phyloP scores from a whole-genome alignment of 2,797 vertebrate genomes.

The Characodon lateralis region DNA sequence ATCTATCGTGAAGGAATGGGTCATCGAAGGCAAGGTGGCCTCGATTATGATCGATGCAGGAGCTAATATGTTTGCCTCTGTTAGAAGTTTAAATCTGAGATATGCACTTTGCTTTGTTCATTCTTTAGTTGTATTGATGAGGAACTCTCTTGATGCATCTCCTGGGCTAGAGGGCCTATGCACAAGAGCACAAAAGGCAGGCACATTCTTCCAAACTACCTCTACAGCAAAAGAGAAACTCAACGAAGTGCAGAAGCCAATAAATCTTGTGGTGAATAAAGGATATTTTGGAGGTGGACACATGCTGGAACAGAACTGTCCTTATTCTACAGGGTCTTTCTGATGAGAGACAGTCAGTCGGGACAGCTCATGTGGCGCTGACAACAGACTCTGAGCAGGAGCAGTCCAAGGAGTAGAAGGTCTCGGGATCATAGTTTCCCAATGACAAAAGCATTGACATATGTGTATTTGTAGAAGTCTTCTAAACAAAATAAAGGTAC shows the following conservation, averaged over 20 bases:
- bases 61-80: neutral
- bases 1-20: neutral
- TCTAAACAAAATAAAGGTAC: neutral
- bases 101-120: neutral
- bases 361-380: too few species aligned
- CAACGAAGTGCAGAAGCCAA: conserved; percentile 1
- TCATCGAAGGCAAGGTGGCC: neutral
- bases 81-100: neutral
- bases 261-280: neutral
- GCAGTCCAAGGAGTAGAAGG: neutral
- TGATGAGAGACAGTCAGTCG: neutral
- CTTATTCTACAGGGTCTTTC: neutral
- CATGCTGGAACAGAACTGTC: neutral
- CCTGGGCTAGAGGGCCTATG: too few species aligned
- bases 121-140: neutral
- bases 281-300: neutral
- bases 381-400: neutral
- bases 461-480: neutral
- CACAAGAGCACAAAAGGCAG: neutral
- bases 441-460: neutral
- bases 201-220: neutral
- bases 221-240: neutral
- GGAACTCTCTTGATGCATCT: neutral
- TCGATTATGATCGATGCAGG: neutral
- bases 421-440: neutral